Conservation (phyloP, 1,140 invertebrate species). For the Caenorhabditis latens region DNA sequence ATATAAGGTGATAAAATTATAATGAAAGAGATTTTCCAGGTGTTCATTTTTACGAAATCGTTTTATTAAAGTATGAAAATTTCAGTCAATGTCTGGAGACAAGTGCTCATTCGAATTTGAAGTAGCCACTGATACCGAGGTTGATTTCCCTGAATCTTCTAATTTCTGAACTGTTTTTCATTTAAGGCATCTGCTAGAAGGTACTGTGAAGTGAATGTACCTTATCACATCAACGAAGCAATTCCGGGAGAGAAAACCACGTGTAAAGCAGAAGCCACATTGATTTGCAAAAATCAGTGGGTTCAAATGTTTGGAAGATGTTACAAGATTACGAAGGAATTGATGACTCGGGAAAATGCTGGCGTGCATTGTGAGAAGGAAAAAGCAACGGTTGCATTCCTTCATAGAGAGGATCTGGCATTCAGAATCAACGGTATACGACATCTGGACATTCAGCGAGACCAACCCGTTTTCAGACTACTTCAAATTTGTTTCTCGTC, state of each 20-base stretch:
- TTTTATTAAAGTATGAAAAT: too few species aligned
- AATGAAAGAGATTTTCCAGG: too few species aligned
- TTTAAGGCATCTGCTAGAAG: background rate
- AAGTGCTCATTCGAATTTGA: background rate
- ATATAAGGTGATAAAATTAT: too few species aligned
- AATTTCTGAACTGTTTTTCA: background rate
- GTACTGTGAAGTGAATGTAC: background rate
- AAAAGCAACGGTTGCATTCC: background rate
- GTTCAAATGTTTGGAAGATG: constrained; percentile 1
- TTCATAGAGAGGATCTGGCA: background rate
- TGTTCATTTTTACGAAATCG: too few species aligned
- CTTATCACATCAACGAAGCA: background rate
- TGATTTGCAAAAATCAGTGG: background rate
- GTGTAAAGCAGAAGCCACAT: background rate
- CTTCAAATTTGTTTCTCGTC: background rate
- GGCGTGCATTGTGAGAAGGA: background rate
- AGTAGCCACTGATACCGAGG: background rate
- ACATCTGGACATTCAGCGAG: background rate
- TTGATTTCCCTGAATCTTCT: background rate
- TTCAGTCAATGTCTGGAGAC: background rate
- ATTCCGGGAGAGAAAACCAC: background rate
- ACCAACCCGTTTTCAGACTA: background rate
- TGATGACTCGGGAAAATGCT: background rate
- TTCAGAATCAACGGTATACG: background rate
- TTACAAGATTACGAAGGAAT: background rate